These are phyloP conservation scores for Erynnis tages DNA, from an alignment of 2,888 invertebrate species.

Conservation along the genomic window DNA sequence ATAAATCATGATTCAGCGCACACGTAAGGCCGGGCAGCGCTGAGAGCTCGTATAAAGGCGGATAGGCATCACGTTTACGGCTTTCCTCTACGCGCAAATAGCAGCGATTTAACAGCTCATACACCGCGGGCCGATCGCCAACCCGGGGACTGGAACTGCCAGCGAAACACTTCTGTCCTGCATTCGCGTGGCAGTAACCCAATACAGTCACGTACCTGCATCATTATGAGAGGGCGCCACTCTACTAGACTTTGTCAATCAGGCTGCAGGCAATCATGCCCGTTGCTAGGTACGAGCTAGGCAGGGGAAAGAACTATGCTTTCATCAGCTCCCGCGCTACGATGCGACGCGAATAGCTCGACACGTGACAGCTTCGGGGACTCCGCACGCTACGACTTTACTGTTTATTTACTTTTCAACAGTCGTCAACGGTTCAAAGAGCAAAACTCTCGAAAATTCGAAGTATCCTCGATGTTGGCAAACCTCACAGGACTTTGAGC, in stretches of 20 bases:
- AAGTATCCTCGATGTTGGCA: no score
- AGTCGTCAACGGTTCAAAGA: no score
- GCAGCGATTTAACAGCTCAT: slow-evolving; percentile 4
- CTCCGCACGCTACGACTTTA: background rate
- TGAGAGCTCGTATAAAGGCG: slow-evolving; percentile 11
- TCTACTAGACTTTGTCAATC: background rate
- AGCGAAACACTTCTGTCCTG: background rate
- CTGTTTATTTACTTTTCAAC: background rate
- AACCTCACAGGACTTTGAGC: no score
- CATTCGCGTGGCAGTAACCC: no score
- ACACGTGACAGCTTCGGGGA: background rate
- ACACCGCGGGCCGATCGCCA: background rate
- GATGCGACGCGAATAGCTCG: slow-evolving; percentile 1
- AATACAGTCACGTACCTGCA: background rate
- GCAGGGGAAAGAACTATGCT: background rate
- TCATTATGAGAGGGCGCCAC: slow-evolving; percentile 5
- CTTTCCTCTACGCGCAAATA: slow-evolving; percentile 7
- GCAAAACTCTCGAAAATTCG: no score
- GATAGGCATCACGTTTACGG: slow-evolving; percentile 10
- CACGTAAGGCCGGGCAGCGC: slow-evolving; percentile 1
- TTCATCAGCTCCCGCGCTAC: background rate
- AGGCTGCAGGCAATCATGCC: background rate
- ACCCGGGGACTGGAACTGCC: background rate
- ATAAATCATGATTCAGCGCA: slow-evolving; percentile 19
- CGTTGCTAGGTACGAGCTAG: slow-evolving; percentile 3